Base-by-base conservation (phyloP, 2,113 vertebrate species). In the Cisticola juncidis region DNA sequence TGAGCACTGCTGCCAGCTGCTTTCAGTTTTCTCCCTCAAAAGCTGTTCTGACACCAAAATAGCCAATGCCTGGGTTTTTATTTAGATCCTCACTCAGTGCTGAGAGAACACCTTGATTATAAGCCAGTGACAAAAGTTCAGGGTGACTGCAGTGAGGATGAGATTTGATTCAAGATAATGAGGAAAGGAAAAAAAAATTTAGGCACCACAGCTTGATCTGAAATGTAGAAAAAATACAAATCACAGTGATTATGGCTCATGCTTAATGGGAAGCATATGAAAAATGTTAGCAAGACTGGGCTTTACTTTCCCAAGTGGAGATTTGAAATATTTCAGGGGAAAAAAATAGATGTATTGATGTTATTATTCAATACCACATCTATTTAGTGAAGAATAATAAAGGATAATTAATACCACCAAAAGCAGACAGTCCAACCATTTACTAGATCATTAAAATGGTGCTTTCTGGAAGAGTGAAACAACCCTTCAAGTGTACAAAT, bases 241-340 rank as follows among this genome's bases (percentile, higher is more conserved):
- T 74, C 50, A 22, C 26, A 74, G 72, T 1, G 24, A 81, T 74
- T 73, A 51, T 0, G 1, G 35, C 44, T 66, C 8, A 3, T 58
- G 58, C 73, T 91, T 78, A 76, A 88, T n/a, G 57, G 84, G 61
- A 84, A 91, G 61, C 69, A 89, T 13, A 71, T 95, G 81, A 84
- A 19, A 87, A 94, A 61, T 6, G 73, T 94, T 71, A 94, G 86
- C 53, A 70, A 50, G 44, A 7, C n/a, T 57, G n/a, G 18, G 31
- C 2, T 80, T 83, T 71, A 29, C 33, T 54, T 92, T 69, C 56
- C 48, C 47, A 64, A 24, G 12, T 6, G 17, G 25, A 57, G 61
- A 87, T 40, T 26, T 42, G 28, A 86, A 93, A 54, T 18, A 8
- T 28, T 78, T 83, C 11, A 51, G 23, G 0, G 6, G 6, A 40